phyloP scores from a whole-genome alignment of 2,797 vertebrate genomes.

The Fringilla coelebs region DNA sequence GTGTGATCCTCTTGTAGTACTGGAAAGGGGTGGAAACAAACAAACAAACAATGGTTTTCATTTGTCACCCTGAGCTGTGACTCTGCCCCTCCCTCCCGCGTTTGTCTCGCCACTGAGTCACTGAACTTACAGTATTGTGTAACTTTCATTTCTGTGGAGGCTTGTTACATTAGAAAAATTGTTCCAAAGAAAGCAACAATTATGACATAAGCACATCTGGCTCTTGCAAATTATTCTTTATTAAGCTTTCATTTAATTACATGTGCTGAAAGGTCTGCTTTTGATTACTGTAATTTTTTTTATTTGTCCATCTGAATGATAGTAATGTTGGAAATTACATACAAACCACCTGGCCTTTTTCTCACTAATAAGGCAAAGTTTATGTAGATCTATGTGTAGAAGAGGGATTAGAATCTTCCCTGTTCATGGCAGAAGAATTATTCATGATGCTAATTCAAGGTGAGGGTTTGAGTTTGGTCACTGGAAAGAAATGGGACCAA shows the following conservation, averaged over 20 bases:
- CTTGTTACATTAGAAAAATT: constrained; percentile 80
- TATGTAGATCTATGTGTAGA: constrained; percentile 62
- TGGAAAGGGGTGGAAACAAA: neutral
- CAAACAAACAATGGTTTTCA: neutral
- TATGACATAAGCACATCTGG: constrained; percentile 87
- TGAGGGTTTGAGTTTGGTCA: constrained; percentile 60
- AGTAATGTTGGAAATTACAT: constrained; percentile 77
- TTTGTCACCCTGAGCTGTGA: constrained; percentile 41
- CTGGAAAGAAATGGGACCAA: constrained; percentile 48
- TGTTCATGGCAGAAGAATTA: constrained; percentile 43
- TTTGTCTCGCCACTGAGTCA: constrained; percentile 74
- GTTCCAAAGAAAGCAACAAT: constrained; percentile 88
- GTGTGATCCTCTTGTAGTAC: neutral
- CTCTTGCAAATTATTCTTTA: constrained; percentile 84
- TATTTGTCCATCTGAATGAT: constrained; percentile 82
- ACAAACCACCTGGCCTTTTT: constrained; percentile 77
- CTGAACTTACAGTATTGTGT: constrained; percentile 75
- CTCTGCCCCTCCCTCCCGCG: neutral
- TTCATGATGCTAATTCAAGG: constrained; percentile 52
- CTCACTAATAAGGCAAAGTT: constrained; percentile 69
- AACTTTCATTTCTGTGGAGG: constrained; percentile 82
- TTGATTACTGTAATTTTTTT: constrained; percentile 81
- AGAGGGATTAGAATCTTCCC: constrained; percentile 63
- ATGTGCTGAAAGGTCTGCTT: constrained; percentile 82
- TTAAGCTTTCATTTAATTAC: constrained; percentile 85